These are phyloP conservation scores for Promerops cafer DNA, from an alignment of 2,113 vertebrate species.

Conservation along the genomic window DNA sequence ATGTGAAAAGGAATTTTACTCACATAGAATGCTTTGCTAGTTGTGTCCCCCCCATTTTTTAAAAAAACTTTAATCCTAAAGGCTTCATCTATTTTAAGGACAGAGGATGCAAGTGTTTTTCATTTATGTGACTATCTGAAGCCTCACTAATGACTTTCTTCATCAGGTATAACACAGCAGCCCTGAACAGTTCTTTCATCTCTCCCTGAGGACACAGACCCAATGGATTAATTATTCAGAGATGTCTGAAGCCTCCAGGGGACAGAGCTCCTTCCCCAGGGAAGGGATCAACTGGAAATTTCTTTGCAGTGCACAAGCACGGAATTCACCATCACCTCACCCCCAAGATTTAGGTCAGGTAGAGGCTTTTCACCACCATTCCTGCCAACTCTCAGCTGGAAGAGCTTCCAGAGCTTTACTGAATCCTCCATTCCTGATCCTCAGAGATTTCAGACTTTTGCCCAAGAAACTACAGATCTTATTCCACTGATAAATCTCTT, in stretches of 20 bases:
- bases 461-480: not conserved
- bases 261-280: not conserved
- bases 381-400: not conserved
- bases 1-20: not conserved
- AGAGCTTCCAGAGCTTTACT: not conserved
- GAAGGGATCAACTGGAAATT: not conserved
- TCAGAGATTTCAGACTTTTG: not conserved
- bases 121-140: not conserved
- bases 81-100: not conserved
- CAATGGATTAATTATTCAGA: not conserved
- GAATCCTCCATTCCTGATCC: not conserved
- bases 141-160: not conserved
- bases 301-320: not conserved
- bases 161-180: constrained; percentile 6
- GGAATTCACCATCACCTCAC: not conserved
- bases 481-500: not conserved
- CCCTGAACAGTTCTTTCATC: not conserved
- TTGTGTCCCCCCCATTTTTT: fast-evolving
- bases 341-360: not conserved
- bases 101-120: not conserved
- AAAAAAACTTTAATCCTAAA: not conserved
- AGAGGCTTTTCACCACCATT: not conserved
- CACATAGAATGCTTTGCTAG: not conserved
- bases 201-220: not conserved
- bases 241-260: not conserved